phyloP scores from a whole-genome alignment of 2,113 vertebrate species.

The Ochotona princeps region DNA sequence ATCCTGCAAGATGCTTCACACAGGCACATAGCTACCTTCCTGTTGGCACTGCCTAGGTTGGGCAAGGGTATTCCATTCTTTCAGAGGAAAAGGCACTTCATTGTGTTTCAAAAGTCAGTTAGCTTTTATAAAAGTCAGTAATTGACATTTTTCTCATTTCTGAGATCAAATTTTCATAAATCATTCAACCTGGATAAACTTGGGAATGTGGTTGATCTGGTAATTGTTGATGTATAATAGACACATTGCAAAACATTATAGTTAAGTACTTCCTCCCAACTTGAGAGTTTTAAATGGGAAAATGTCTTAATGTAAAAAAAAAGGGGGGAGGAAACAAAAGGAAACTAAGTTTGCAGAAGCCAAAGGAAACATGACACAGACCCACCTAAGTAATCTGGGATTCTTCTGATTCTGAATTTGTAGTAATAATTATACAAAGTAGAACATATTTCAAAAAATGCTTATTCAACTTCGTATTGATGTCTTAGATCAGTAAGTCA shows the following conservation, averaged over 20 bases:
- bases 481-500: too few relatives aligned
- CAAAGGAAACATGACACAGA: neutral
- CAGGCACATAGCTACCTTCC: constrained; percentile 40
- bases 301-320: neutral
- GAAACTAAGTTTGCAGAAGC: neutral
- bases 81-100: constrained; percentile 66
- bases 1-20: constrained; percentile 59
- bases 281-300: constrained; percentile 14
- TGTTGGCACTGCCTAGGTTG: constrained; percentile 50
- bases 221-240: constrained; percentile 68
- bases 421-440: neutral
- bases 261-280: constrained; percentile 73
- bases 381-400: constrained; percentile 2
- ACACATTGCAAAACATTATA: constrained; percentile 67
- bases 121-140: constrained; percentile 65
- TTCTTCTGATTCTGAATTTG: constrained; percentile 13
- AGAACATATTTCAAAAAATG: too few relatives aligned
- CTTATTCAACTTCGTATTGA: too few relatives aligned
- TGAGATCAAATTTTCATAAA: constrained; percentile 78
- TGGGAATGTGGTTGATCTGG: constrained; percentile 71
- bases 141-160: constrained; percentile 78
- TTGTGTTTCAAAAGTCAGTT: constrained; percentile 73
- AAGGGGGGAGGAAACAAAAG: neutral
- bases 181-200: constrained; percentile 75
- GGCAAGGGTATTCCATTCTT: constrained; percentile 55